Base-by-base conservation (phyloP, 2,797 vertebrate genomes). In the Characodon lateralis region DNA sequence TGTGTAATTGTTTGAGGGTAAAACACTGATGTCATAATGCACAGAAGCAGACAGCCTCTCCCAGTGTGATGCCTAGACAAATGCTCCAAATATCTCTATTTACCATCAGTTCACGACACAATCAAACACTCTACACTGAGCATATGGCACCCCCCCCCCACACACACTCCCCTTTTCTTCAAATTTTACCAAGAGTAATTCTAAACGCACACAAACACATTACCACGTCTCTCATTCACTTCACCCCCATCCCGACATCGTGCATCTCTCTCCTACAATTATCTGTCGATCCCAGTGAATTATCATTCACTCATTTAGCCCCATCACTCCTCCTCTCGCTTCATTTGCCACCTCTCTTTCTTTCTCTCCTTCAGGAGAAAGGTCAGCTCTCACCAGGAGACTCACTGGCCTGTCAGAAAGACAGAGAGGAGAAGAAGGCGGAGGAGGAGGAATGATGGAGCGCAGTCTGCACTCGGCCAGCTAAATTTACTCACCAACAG, bases 41-140 rank as follows among this genome's bases (percentile, higher is more conserved):
- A 89, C 84, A 88, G 85, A 93, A 91, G 94, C 86, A 91, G 91
- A 90, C 89, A 92, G 89, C 88, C 88, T 90, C 90, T 92, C 94
- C 92, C 78, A 90, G 92, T 94, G 94, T 91, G 90, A 87, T 22
- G 89, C 95, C 78, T 90, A 92, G 93, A 93, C 91, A 92, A 94
- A 93, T 88, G 89, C 87, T 89, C 92, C 91, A 93, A 94, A 95
- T 94, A 95, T 95, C 94, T 94, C 89, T 91, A 91, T 95, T 93
- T 94, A 90, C 90, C 91, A 92, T 94, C 88, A 93, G 83, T 88
- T 88, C 81, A 87, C 61, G 58, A 74, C 72, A 81, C 78, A 78
- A 70, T 76, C 61, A 76, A 77, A 81, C 83, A 86, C 63, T 74
- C 35, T 46, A 80, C 39, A 56, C 14, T 61, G 72, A 59, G 74